Conservation (phyloP, 2,797 vertebrate species). For the Acropternis orthonyx region DNA sequence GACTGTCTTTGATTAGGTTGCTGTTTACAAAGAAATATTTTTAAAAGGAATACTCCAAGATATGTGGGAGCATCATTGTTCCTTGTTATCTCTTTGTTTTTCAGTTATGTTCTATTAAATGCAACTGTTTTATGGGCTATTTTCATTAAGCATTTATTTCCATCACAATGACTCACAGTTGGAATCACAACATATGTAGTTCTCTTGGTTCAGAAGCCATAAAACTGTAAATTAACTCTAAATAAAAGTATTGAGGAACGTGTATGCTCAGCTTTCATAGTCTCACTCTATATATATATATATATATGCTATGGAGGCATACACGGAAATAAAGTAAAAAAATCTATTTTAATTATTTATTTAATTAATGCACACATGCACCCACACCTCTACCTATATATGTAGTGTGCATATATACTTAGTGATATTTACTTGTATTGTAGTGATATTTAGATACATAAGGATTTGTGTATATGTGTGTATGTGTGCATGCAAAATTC, state of each 20-base stretch:
- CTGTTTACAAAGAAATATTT: constrained; percentile 2
- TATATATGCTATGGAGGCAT: background rate
- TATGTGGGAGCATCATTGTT: background rate
- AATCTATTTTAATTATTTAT: background rate
- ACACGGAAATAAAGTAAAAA: background rate
- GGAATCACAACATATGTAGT: background rate
- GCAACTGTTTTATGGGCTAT: background rate
- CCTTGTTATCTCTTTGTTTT: constrained; percentile 30
- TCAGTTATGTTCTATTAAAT: background rate
- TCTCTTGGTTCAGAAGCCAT: background rate
- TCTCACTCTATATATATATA: background rate
- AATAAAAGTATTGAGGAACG: background rate
- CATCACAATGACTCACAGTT: background rate
- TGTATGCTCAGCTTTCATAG: background rate
- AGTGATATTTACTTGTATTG: background rate
- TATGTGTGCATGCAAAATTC: background rate
- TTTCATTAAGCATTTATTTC: constrained; percentile 22
- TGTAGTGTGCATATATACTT: background rate
- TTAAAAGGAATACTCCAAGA: background rate
- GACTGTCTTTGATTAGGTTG: constrained; percentile 17
- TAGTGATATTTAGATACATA: background rate
- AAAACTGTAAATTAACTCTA: background rate
- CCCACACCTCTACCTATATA: background rate
- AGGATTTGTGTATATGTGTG: background rate
- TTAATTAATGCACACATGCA: accelerated